Base-by-base conservation (phyloP, 2,797 vertebrate species). In the Euthynnus affinis region DNA sequence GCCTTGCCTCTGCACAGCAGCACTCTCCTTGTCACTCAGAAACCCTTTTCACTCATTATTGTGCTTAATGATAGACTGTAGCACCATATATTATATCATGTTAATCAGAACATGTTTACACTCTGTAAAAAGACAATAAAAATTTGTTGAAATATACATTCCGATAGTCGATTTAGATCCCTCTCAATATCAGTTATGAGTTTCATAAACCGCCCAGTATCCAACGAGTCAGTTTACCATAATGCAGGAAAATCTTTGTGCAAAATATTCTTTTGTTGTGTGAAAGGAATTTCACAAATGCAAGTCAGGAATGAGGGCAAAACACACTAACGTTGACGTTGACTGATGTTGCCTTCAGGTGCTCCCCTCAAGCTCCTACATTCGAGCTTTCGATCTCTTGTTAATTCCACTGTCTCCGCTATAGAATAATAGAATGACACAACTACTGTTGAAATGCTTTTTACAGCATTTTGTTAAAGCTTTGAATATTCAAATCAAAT, bases 211-310 rank as follows among this genome's bases (percentile, higher is more conserved):
- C 1, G 4, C 10, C n/a, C 9, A 14, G 20, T 6, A 9, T 67
- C 4, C 2, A 20, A 77, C 49, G 40, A 20, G 48, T 34, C 3
- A 18, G 15, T 68, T 9, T 52, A 2, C 67, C 10, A 51, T 4
- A 60, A 72, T 6, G 13, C 20, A 49, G 17, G 61, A 27, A 78
- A 32, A 74, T 68, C 37, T 85, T 76, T 51, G 64, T 75, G 46
- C 34, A 69, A 44, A 76, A 76, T 84, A 76, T 79, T 74, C 61
- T 77, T 83, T 89, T 89, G 82, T 88, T 91, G 76, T 73, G 59
- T 80, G 80, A 71, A 65, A 85, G 89, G 90, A 92, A 93, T 93
- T 90, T 84, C 84, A 92, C 82, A 82, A 84, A 90, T 88, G 86
- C 64, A 48, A 72, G 32, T 17, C 72, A 66, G 83, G 89, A 92